Percentiles rank a stretch among this genome's conserved stretches.
Conservation (phyloP, 1,140 invertebrate genomes). For the Pemphigus obesinymphae region DNA sequence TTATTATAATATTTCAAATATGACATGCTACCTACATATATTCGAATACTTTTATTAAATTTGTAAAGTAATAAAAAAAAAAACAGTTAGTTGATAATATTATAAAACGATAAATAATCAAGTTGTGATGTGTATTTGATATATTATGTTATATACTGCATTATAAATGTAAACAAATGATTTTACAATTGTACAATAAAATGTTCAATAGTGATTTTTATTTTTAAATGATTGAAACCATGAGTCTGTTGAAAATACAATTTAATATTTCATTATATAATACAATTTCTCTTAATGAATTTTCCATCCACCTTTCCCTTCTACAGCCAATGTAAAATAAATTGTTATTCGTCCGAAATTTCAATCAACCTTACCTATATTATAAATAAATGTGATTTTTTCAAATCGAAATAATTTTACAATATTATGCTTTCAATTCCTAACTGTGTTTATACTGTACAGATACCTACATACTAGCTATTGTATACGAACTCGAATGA, state of each 20-base stretch:
- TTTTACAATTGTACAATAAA: too few species aligned
- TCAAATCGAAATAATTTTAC: too few species aligned
- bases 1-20: too few species aligned
- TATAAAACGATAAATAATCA: background rate
- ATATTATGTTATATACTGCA: background rate
- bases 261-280: background rate
- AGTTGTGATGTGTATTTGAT: too few species aligned
- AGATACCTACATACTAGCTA: too few species aligned
- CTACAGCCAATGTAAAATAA: background rate
- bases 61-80: background rate
- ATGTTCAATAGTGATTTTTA: too few species aligned
- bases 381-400: background rate
- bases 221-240: too few species aligned
- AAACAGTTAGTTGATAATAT: background rate
- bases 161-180: background rate
- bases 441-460: too few species aligned
- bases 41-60: too few species aligned
- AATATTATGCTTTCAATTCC: too few species aligned
- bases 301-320: conserved; percentile 6
- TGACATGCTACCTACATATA: too few species aligned
- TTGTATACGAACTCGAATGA: too few species aligned
- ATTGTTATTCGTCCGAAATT: background rate
- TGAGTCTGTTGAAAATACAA: background rate
- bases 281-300: background rate
- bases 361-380: background rate